These are phyloP conservation scores for Eledona agricola DNA, from an alignment of 2,888 invertebrate species.

Conservation along the genomic window DNA sequence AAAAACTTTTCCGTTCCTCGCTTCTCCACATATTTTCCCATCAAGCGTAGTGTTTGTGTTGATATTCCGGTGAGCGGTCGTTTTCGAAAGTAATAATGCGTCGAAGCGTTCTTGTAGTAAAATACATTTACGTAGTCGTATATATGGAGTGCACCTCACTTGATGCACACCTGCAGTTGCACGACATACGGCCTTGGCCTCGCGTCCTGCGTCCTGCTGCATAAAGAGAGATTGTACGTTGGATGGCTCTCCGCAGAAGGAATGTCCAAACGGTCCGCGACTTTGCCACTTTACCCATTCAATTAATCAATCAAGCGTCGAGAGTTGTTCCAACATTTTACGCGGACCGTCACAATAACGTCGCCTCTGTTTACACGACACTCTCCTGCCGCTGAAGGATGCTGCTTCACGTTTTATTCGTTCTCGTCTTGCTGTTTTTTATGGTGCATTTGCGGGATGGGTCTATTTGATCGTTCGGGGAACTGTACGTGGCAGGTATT, in stretches of 20 bases:
- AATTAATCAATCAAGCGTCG: slow-evolving; percentile 22
- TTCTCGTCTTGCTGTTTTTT: too few relatives aligned
- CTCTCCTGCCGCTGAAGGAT: too few relatives aligned
- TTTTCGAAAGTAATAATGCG: slow-evolving; percentile 17
- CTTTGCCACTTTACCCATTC: slow-evolving; percentile 20
- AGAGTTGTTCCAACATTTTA: slow-evolving; percentile 18
- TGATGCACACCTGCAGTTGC: slow-evolving; percentile 39
- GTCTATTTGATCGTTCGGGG: too few relatives aligned
- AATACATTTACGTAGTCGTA: too few relatives aligned
- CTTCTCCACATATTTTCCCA: slow-evolving; percentile 3
- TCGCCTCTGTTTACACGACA: too few relatives aligned
- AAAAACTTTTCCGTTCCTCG: not conserved
- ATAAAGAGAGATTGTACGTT: slow-evolving; percentile 35
- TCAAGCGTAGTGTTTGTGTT: too few relatives aligned
- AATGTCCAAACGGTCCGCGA: slow-evolving; percentile 28
- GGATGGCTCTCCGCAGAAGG: slow-evolving; percentile 26
- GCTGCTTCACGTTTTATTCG: too few relatives aligned
- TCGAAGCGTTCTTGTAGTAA: slow-evolving; percentile 27
- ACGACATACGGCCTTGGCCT: slow-evolving; percentile 38
- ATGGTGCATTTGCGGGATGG: too few relatives aligned
- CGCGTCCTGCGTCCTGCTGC: slow-evolving; percentile 36
- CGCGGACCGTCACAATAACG: too few relatives aligned
- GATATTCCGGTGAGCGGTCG: slow-evolving; percentile 19
- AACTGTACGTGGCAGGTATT: too few relatives aligned
- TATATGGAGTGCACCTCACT: slow-evolving; percentile 33